phyloP scores from a whole-genome alignment of 2,797 vertebrate species.

The Syndactyla subalaris region DNA sequence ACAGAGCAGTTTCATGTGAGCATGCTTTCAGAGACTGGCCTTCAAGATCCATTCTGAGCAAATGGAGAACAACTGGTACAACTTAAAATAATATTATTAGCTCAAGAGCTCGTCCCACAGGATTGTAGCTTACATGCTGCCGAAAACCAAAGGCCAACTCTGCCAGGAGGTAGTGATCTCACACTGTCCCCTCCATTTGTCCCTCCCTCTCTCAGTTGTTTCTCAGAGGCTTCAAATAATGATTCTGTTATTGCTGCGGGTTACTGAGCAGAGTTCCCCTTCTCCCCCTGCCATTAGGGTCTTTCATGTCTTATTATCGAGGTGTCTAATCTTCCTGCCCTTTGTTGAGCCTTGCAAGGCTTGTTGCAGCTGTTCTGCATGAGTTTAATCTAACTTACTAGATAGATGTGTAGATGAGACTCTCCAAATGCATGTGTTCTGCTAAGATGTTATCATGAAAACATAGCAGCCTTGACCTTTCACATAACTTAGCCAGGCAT shows the following conservation, averaged over 20 bases:
- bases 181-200: neutral
- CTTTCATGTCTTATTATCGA: conserved; percentile 56
- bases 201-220: neutral
- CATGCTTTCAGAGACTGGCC: conserved; percentile 19
- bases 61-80: conserved; percentile 44
- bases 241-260: neutral
- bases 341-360: conserved; percentile 52
- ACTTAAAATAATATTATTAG: neutral
- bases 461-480: conserved; percentile 70
- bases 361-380: conserved; percentile 60
- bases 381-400: conserved; percentile 60
- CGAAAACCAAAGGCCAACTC: conserved; percentile 27
- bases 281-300: conserved; percentile 20
- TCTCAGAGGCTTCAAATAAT: conserved; percentile 21
- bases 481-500: conserved; percentile 45
- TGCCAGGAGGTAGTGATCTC: conserved; percentile 20
- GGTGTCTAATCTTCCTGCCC: conserved; percentile 62
- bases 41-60: conserved; percentile 41
- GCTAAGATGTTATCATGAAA: conserved; percentile 62
- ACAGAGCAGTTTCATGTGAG: neutral
- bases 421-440: conserved; percentile 60
- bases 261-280: neutral
- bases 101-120: neutral
- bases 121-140: neutral
- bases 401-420: conserved; percentile 51